These are phyloP conservation scores for Thamnophis elegans DNA, from an alignment of 2,797 vertebrate genomes.

Conservation along the genomic window DNA sequence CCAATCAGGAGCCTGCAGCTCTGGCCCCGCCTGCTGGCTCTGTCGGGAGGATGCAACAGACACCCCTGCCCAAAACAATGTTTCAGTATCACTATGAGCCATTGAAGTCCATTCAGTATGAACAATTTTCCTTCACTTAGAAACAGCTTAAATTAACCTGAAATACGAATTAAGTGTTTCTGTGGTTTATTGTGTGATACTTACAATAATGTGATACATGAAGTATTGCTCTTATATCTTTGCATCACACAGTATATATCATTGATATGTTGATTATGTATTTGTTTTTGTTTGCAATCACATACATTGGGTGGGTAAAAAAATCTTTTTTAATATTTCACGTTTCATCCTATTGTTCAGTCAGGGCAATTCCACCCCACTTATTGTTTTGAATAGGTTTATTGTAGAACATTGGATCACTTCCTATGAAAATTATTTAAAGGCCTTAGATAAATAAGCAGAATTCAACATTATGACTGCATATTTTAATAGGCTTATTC, in stretches of 20 bases:
- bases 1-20: no score
- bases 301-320: background rate
- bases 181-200: background rate
- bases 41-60: no score
- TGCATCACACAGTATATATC: background rate
- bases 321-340: background rate
- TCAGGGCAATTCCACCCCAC: background rate
- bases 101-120: background rate
- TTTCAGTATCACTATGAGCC: background rate
- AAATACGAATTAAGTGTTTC: background rate
- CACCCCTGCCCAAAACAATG: no score
- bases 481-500: background rate
- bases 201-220: background rate
- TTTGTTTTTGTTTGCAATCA: background rate
- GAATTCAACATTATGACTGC: background rate
- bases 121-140: background rate
- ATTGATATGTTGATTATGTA: background rate
- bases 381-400: background rate
- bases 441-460: background rate
- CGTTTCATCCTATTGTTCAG: background rate
- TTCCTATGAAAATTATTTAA: background rate
- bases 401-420: background rate
- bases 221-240: background rate
- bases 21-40: no score
- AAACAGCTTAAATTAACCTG: background rate